phyloP scores from a whole-genome alignment of 2,888 invertebrate species.

The Cryptocephalus primarius region DNA sequence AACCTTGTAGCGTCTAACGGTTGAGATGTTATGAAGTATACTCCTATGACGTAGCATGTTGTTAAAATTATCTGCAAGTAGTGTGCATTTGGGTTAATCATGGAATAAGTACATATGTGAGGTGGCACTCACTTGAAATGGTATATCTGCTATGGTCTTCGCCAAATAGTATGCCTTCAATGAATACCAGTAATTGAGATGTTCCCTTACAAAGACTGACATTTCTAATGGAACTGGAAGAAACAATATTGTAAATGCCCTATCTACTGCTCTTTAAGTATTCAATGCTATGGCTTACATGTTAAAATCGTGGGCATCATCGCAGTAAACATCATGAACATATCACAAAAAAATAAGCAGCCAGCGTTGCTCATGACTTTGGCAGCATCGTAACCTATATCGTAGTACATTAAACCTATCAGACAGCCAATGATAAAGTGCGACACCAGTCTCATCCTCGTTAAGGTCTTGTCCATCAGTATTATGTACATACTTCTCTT shows the following conservation, averaged over 20 bases:
- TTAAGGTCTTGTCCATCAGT: constrained; percentile 77
- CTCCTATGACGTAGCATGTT: constrained; percentile 71
- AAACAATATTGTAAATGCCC: not conserved
- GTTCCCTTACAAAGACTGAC: constrained; percentile 89
- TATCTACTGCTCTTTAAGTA: not conserved
- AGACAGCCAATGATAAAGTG: constrained; percentile 83
- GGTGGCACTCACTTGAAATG: constrained; percentile 69
- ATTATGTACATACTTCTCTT: constrained; percentile 75
- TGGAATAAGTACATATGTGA: not conserved
- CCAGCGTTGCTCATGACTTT: constrained; percentile 93
- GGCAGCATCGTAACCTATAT: constrained; percentile 85
- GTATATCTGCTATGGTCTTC: constrained; percentile 91
- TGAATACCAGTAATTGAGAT: constrained; percentile 95
- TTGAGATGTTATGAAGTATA: constrained; percentile 92
- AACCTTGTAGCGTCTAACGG: constrained; percentile 80
- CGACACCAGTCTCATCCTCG: constrained; percentile 76
- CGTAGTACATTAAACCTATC: constrained; percentile 87
- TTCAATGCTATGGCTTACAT: constrained; percentile 55
- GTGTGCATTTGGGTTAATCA: not conserved
- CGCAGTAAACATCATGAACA: constrained; percentile 95
- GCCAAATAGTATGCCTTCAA: constrained; percentile 94
- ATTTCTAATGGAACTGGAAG: constrained; percentile 84
- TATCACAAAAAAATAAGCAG: constrained; percentile 89
- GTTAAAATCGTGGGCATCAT: constrained; percentile 98
- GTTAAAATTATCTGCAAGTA: constrained; percentile 69